A percentile compares a stretch with the other conserved stretches of the same genome.
Conservation (phyloP, 2,113 vertebrate species). For the Cephalopterus ornatus region DNA sequence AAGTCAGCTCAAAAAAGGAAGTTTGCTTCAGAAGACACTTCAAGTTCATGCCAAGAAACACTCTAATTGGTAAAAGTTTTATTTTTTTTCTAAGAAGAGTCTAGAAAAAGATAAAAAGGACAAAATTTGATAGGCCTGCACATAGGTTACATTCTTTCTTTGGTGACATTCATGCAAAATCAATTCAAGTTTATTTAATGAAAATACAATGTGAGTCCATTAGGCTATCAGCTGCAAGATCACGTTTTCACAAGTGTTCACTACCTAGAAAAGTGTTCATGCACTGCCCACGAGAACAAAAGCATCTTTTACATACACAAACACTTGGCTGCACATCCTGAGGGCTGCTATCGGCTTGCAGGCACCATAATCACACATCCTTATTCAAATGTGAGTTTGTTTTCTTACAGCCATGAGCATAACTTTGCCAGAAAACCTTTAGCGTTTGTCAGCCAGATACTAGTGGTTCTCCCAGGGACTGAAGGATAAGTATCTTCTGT, state of each 20-base stretch:
- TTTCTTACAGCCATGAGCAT: not conserved
- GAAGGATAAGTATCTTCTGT: not conserved
- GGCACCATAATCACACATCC: accelerated
- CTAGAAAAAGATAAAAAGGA: not conserved
- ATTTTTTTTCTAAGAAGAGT: not conserved
- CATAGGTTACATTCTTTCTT: not conserved
- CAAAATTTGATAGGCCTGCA: not conserved
- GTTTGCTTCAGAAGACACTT: not conserved
- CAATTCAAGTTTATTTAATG: not conserved
- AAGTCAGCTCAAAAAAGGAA: not conserved
- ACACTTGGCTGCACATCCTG: not conserved
- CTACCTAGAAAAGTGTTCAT: not conserved
- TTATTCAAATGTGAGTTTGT: not conserved
- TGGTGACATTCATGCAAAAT: not conserved
- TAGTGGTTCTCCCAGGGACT: not conserved
- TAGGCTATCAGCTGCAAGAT: not conserved
- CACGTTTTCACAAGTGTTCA: not conserved
- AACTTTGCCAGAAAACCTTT: not conserved
- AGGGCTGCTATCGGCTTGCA: not conserved
- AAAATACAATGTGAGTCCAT: not conserved
- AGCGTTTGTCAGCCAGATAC: not conserved
- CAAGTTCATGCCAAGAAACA: not conserved
- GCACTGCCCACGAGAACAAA: not conserved
- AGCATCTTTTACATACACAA: not conserved
- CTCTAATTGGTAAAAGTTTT: not conserved